Evolutionary conservation across 2,797 vertebrate species (phyloP), one percentile per base, ranked within the genome.

Genomic region (Rousettus madagascariensis): DNA sequence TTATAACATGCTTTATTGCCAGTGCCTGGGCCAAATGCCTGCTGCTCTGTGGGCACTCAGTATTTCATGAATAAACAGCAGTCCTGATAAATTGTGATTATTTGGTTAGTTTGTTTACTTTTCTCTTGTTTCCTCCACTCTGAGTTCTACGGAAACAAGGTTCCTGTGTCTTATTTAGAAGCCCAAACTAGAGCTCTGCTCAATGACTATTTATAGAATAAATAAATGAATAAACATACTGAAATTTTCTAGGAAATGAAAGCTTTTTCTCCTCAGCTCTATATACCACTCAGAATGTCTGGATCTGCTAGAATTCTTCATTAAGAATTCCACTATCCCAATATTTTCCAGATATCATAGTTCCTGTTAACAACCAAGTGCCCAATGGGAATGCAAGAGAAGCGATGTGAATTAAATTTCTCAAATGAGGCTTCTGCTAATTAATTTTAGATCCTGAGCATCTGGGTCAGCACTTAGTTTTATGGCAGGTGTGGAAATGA

Each of bases 381-480:
- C 90, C 94, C 74, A 30, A 2, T 0, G n/a, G 90, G 80, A 78
- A 95, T 55, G 46, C 53, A 57, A 46, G 61, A 30, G 9, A 91
- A 66, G 84, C 36, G 8, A 65, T 61, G 53, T 36, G 95, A 94
- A 94, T 78, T 93, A 57, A 84, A 51, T 49, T 79, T 63, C 77
- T 94, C 80, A 53, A 77, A 59, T 72, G 71, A 79, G 57, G 51
- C 72, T 94, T 63, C 55, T 59, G 63, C 78, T 75, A 95, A 90
- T 95, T 96, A 95, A 93, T 95, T 97, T 96, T 95, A 97, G 84
- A 87, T 97, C 30, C 80, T 36, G 41, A 71, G 84, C 94, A 97
- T 97, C 90, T 97, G 92, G 96, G 97, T 97, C 97, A 97, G 82
- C 24, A 79, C 95, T 68, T 84, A 86, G 71, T 86, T 96, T 96